A percentile compares a stretch with the other conserved stretches of the same genome.
These are phyloP conservation scores for Alviniconcha strummeri DNA, from an alignment of 2,888 invertebrate species.

Conservation along the genomic window DNA sequence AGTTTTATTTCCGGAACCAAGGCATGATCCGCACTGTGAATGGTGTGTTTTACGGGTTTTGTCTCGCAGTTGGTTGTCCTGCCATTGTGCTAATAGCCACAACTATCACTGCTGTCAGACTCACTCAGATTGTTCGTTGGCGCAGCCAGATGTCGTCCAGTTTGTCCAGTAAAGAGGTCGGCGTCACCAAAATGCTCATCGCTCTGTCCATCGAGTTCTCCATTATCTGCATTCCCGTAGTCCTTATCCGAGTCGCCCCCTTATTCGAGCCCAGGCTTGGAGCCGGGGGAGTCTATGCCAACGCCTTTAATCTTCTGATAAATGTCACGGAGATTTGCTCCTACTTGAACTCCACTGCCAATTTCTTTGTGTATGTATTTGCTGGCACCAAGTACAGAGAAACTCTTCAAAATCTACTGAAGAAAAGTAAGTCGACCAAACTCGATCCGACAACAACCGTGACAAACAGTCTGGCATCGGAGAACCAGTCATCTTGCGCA, in stretches of 20 bases:
- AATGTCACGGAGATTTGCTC: slow-evolving; percentile 1
- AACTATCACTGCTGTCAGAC: slow-evolving; percentile 7
- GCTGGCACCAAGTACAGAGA: slow-evolving; percentile 16
- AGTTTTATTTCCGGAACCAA: slow-evolving; percentile 2
- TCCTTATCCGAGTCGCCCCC: neutral
- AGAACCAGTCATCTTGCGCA: too few relatives aligned
- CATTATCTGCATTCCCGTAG: neutral
- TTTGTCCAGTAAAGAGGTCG: slow-evolving; percentile 17
- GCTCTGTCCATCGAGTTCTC: slow-evolving; percentile 17
- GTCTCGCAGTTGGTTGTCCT: neutral
- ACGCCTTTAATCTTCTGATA: neutral
- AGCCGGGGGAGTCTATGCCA: neutral
- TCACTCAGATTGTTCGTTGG: neutral
- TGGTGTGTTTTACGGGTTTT: slow-evolving; percentile 10
- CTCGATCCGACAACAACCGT: too few relatives aligned
- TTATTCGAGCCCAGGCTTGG: neutral
- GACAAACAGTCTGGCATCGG: too few relatives aligned
- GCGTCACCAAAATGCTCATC: slow-evolving; percentile 24
- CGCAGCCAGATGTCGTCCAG: neutral
- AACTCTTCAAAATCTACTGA: neutral
- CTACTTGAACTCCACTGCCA: slow-evolving; percentile 6
- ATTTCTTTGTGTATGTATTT: slow-evolving; percentile 24
- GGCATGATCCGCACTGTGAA: neutral
- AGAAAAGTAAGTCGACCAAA: too few relatives aligned
- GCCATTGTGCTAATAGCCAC: slow-evolving; percentile 12